Conservation (phyloP, 2,797 vertebrate species). For the Neostethus bicornis region DNA sequence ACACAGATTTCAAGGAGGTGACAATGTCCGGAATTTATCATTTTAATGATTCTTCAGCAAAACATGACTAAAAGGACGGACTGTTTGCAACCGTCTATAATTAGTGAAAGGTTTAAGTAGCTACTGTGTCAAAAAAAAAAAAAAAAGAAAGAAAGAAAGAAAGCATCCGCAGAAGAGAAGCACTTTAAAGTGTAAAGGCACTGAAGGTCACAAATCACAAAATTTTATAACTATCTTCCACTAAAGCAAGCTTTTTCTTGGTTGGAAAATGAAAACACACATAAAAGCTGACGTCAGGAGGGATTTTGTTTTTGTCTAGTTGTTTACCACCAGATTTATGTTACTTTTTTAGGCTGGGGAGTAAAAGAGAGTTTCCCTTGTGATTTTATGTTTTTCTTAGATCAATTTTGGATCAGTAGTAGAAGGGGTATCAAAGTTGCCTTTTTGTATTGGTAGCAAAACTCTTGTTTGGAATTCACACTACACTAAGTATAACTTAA, state of each 20-base stretch:
- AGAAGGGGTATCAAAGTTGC: no score
- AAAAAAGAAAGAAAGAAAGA: no score
- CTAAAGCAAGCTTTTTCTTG: neutral
- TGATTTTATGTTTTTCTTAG: neutral
- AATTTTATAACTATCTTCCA: neutral
- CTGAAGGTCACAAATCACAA: neutral
- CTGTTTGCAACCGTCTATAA: neutral
- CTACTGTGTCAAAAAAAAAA: neutral
- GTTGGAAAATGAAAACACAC: neutral
- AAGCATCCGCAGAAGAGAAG: neutral
- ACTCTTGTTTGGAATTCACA: neutral
- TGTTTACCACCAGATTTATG: neutral
- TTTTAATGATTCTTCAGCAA: neutral
- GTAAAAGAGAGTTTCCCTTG: neutral
- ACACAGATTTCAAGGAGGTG: neutral
- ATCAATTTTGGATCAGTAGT: no score
- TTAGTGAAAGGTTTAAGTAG: neutral
- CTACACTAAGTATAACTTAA: neutral
- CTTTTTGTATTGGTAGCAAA: neutral
- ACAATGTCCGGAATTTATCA: neutral
- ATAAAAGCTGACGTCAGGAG: neutral
- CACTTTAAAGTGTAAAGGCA: neutral
- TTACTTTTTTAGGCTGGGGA: neutral
- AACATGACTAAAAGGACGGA: neutral
- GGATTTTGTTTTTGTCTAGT: neutral